Evolutionary conservation across 2,113 vertebrate species (phyloP).

Genomic region (Lasiurus borealis): DNA sequence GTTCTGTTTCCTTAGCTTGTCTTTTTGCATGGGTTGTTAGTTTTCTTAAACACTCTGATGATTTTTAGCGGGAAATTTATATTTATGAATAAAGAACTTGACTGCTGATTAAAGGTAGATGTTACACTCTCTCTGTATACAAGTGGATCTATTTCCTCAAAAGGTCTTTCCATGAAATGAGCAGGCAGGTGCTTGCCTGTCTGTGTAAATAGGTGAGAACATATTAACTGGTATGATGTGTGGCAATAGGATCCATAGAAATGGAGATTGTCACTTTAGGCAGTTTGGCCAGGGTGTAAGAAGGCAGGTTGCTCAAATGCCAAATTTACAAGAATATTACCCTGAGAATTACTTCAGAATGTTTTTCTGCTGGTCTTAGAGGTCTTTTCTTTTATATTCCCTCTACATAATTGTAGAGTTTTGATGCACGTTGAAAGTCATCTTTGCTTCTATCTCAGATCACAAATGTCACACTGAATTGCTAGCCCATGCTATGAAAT

Average conservation of each 20-base stretch:
- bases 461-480: neutral
- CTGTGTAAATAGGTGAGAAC: neutral
- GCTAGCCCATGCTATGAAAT: neutral
- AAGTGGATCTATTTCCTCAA: neutral
- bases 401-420: neutral
- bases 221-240: neutral
- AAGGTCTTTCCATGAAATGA: neutral
- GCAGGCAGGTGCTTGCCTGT: neutral
- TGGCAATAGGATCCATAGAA: neutral
- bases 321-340: constrained; percentile 45
- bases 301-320: neutral
- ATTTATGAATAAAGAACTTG: neutral
- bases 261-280: neutral
- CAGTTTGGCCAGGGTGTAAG: neutral
- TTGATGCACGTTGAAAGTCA: neutral
- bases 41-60: neutral
- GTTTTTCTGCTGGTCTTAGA: neutral
- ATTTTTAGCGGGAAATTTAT: constrained; percentile 1
- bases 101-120: neutral
- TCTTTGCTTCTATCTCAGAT: neutral
- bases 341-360: neutral
- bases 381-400: neutral
- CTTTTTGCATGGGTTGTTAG: neutral
- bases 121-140: neutral
- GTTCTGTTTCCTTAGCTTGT: neutral